phyloP scores from a whole-genome alignment of 2,888 invertebrate species.

The Rosalia funebris region DNA sequence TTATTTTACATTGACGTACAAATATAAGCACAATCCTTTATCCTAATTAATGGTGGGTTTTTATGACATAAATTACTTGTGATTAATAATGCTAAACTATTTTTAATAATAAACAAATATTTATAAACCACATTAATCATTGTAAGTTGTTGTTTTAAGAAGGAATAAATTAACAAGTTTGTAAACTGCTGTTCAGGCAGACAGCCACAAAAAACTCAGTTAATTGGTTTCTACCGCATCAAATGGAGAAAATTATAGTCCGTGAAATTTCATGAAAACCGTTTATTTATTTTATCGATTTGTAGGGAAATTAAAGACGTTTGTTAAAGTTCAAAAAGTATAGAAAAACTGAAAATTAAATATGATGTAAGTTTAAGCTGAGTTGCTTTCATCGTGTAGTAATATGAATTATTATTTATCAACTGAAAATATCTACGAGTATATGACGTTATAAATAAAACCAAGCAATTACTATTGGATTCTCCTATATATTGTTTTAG shows the following conservation, averaged over 20 bases:
- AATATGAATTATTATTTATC: too few species aligned
- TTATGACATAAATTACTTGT: conserved; percentile 5
- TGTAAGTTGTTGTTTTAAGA: neutral
- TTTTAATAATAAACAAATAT: neutral
- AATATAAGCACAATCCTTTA: conserved; percentile 10
- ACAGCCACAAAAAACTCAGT: neutral
- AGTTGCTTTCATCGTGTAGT: too few species aligned
- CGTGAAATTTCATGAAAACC: neutral
- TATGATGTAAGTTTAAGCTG: too few species aligned
- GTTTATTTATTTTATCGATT: neutral
- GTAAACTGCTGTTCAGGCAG: neutral
- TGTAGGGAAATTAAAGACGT: neutral
- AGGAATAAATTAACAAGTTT: conserved; percentile 3
- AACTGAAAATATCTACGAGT: too few species aligned
- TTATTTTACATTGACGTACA: conserved; percentile 30
- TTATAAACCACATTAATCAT: conserved; percentile 7
- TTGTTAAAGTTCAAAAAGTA: too few species aligned
- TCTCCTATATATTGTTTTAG: too few species aligned
- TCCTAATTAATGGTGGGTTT: neutral
- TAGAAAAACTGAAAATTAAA: too few species aligned
- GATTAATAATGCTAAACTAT: neutral
- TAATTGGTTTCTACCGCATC: neutral
- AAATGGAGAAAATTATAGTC: neutral
- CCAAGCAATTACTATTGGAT: too few species aligned
- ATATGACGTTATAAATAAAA: too few species aligned